Base-by-base conservation (phyloP, 2,888 invertebrate species). In the Phaedon cochleariae region DNA sequence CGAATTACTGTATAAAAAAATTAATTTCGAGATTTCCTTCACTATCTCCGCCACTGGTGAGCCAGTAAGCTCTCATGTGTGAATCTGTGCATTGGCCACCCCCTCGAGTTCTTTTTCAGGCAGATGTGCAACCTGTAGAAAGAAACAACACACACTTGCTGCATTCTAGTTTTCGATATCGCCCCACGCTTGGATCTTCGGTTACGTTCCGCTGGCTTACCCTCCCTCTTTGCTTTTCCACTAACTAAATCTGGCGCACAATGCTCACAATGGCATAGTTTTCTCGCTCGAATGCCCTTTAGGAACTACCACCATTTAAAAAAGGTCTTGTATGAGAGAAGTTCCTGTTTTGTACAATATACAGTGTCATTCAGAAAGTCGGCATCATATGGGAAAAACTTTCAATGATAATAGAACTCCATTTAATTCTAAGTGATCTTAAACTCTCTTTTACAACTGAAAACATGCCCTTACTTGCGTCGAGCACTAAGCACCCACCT, bases 81-180 rank as follows among this genome's bases (percentile, higher is more conserved):
- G 59, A 64, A 64, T 64, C 64, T 65, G 60, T 46, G 59, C 59
- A 45, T 49, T 59, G 62, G 64, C 58, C 65, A 60, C 73, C 74
- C 75, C 72, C 72, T 52, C 64, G 67, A 55, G 65, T 59, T 69
- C 61, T 65, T 61, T 62, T 54, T 55, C 68, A 69, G 70, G 72
- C 76, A 76, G 76, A 76, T 76, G 76, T 72, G 68, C 73, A 76
- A 76, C 76, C 76, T 76, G 76, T 71, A 75, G 70, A 73, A 73
- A 72, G 54, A 62, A 67, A 76, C 71, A 74, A 64, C 72, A 69
- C 74, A 74, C 74, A 75, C 76, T 74, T 73, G 73, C 74, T 68
- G 68, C 65, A 64, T 64, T 63, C 63, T 60, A 29, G 54, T 31
- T 37, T 34, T 10, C 31, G 31, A 10, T 51, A 62, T 59, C 55